Percentiles rank a stretch among this genome's conserved stretches.
These are phyloP conservation scores for Cryptocephalus moraei DNA, from an alignment of 2,888 invertebrate genomes.

Conservation along the genomic window DNA sequence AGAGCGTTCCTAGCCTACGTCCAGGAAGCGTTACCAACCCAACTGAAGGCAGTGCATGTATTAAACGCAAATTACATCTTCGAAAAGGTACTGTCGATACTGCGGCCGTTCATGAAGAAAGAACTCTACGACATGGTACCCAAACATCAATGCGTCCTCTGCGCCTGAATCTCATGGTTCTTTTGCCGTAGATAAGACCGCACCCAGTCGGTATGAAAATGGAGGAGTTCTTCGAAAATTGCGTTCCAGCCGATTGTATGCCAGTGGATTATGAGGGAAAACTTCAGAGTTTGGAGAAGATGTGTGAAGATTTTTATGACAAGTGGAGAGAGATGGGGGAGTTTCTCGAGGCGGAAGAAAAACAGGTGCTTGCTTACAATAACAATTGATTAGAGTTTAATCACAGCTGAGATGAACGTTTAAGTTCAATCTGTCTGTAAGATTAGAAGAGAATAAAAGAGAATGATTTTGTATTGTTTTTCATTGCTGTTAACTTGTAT, in stretches of 20 bases:
- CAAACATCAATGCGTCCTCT: background rate
- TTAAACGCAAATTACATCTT: slow-evolving; percentile 36
- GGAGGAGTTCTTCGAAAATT: slow-evolving; percentile 44
- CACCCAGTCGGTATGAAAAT: slow-evolving; percentile 47
- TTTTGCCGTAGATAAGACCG: slow-evolving; percentile 44
- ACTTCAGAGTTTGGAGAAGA: slow-evolving; percentile 40
- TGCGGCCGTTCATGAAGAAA: slow-evolving; percentile 31
- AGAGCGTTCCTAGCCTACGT: slow-evolving; percentile 22
- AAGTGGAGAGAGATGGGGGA: slow-evolving; percentile 24
- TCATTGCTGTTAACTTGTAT: too few relatives aligned
- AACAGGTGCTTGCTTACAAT: slow-evolving; percentile 31
- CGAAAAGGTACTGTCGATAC: slow-evolving; percentile 30
- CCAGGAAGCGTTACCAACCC: slow-evolving; percentile 33
- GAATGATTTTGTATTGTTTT: too few relatives aligned
- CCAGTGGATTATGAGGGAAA: slow-evolving; percentile 52
- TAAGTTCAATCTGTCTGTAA: too few relatives aligned
- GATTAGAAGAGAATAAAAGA: too few relatives aligned
- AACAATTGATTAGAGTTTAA: background rate
- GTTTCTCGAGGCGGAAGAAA: slow-evolving; percentile 27
- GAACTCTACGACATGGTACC: slow-evolving; percentile 25
- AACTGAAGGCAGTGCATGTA: slow-evolving; percentile 36
- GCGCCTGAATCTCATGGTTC: background rate
- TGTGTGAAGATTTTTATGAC: slow-evolving; percentile 41
- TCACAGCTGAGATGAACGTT: too few relatives aligned
- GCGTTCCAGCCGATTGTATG: slow-evolving; percentile 34